phyloP scores from a whole-genome alignment of 2,113 vertebrate species.

The Pterocles gutturalis region DNA sequence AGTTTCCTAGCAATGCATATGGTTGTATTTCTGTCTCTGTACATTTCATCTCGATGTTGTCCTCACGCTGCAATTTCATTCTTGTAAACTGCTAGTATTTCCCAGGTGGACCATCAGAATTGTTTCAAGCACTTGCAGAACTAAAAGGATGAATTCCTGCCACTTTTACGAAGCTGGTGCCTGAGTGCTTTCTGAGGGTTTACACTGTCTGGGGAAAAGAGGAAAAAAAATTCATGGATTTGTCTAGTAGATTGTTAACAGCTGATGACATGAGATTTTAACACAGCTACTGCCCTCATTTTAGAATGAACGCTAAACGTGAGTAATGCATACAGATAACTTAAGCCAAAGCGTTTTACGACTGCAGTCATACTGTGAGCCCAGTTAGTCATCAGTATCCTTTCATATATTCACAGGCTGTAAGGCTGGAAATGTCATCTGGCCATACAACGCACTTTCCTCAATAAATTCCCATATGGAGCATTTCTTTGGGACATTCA shows the following conservation, averaged over 20 bases:
- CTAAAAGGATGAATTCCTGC: background rate
- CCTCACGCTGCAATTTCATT: background rate
- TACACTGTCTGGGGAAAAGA: background rate
- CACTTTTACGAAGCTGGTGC: background rate
- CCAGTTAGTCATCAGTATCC: background rate
- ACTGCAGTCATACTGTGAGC: rapidly evolving
- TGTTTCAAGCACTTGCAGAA: background rate
- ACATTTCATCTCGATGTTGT: background rate
- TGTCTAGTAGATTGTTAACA: background rate
- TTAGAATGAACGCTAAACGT: background rate
- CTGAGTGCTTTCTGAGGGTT: background rate
- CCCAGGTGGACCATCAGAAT: background rate
- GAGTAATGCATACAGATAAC: background rate
- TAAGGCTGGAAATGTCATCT: background rate
- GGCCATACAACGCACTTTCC: background rate
- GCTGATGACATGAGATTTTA: background rate
- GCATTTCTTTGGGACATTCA: background rate
- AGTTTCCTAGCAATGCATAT: background rate
- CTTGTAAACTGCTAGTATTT: background rate
- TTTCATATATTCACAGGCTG: background rate
- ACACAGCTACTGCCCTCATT: background rate
- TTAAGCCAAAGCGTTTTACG: background rate
- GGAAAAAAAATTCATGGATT: background rate
- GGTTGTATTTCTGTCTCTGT: background rate
- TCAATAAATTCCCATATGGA: background rate